Conservation (phyloP, 2,113 vertebrate species). For the Gracilinanus agilis region DNA sequence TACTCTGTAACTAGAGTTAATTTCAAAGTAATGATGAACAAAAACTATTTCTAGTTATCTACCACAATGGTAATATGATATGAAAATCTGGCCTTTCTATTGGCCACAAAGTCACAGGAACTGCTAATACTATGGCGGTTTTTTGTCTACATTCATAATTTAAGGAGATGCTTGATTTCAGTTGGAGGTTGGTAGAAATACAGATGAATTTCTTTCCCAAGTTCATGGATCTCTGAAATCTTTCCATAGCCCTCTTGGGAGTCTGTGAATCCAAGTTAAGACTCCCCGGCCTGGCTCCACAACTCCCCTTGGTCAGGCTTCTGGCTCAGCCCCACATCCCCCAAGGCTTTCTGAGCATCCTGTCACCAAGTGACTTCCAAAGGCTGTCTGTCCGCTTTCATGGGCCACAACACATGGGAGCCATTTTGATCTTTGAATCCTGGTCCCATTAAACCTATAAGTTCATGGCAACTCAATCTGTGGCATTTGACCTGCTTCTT, state of each 20-base stretch:
- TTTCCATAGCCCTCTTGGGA: neutral
- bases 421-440: neutral
- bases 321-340: no score
- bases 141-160: neutral
- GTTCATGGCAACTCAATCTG: neutral
- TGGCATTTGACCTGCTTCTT: neutral
- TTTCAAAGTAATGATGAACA: neutral
- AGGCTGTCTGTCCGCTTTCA: neutral
- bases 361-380: neutral
- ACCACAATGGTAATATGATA: neutral
- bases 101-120: neutral
- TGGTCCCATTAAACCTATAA: neutral
- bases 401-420: neutral
- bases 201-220: neutral
- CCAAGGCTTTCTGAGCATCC: neutral
- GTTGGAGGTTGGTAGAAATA: neutral
- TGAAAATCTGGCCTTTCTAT: neutral
- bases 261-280: neutral
- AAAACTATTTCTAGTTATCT: neutral
- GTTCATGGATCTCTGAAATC: neutral
- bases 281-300: neutral
- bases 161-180: neutral
- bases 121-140: neutral
- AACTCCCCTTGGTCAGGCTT: neutral
- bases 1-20: neutral